Conservation (phyloP, 2,888 invertebrate species). For the Eumacrocentrus americanus region DNA sequence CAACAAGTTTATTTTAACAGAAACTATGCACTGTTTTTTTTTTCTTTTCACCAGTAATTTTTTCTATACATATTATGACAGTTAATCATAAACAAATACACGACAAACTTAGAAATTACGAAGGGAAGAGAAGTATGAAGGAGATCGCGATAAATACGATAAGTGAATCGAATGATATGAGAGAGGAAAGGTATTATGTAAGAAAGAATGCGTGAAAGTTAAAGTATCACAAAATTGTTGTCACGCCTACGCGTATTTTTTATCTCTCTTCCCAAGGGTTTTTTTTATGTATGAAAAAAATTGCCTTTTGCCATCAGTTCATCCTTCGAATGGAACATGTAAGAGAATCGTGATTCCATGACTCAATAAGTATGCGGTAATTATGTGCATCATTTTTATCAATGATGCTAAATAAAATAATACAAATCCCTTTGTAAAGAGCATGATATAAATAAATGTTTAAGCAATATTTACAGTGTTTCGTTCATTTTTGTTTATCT, state of each 20-base stretch:
- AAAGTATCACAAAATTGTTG: conserved; percentile 58
- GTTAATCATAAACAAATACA: conserved; percentile 58
- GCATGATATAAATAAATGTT: conserved; percentile 60
- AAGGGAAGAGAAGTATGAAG: conserved; percentile 21
- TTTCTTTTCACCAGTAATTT: conserved; percentile 56
- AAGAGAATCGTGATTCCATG: conserved; percentile 12
- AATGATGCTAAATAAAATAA: conserved; percentile 57
- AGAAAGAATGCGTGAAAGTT: conserved; percentile 41
- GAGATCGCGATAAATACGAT: conserved; percentile 5
- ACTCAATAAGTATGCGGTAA: conserved; percentile 32
- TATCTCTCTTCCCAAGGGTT: conserved; percentile 12
- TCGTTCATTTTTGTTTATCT: conserved; percentile 33
- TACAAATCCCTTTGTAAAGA: conserved; percentile 50
- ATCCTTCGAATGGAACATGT: too few relatives aligned
- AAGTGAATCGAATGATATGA: background rate
- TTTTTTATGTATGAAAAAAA: conserved; percentile 23
- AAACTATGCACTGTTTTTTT: conserved; percentile 55
- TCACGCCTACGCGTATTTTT: conserved; percentile 40
- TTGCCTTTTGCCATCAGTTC: conserved; percentile 16
- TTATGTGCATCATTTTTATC: conserved; percentile 39
- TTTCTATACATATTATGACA: conserved; percentile 59
- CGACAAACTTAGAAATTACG: conserved; percentile 48
- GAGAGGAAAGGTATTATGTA: conserved; percentile 8
- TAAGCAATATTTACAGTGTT: conserved; percentile 57
- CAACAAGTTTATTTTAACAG: conserved; percentile 60